Conservation (phyloP, 1,140 invertebrate genomes). For the Pantala flavescens region DNA sequence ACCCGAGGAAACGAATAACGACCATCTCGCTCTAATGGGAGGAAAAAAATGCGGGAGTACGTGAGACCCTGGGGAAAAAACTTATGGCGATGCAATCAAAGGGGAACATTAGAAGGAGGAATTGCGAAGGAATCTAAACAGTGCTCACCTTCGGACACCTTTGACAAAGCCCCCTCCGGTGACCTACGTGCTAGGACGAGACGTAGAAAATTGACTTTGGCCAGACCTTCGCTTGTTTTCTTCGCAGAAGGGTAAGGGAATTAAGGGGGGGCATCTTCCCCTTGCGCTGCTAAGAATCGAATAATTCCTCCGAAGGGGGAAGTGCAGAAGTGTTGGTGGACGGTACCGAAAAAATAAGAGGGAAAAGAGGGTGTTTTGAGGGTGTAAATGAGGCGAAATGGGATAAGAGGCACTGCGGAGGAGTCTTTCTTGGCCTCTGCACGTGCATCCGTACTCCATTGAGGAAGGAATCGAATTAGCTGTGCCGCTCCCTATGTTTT, state of each 20-base stretch:
- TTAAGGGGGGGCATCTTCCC: not conserved
- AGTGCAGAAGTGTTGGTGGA: not conserved
- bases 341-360: not conserved
- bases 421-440: no score
- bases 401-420: not conserved
- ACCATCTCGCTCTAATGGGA: no score
- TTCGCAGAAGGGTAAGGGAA: not conserved
- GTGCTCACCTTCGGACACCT: not conserved
- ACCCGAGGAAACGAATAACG: no score
- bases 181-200: not conserved
- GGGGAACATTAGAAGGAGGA: no score
- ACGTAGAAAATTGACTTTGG: conserved; percentile 3
- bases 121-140: no score
- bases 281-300: not conserved
- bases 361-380: not conserved
- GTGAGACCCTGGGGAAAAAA: no score
- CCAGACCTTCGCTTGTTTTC: not conserved
- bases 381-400: not conserved
- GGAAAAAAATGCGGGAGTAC: no score
- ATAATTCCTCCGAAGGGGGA: not conserved
- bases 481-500: no score
- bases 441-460: no score
- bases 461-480: no score
- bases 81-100: no score
- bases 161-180: not conserved